Evolutionary conservation across 2,797 vertebrate genomes (phyloP), one percentile per base, ranked within the genome.

Genomic region (Sparus aurata): DNA sequence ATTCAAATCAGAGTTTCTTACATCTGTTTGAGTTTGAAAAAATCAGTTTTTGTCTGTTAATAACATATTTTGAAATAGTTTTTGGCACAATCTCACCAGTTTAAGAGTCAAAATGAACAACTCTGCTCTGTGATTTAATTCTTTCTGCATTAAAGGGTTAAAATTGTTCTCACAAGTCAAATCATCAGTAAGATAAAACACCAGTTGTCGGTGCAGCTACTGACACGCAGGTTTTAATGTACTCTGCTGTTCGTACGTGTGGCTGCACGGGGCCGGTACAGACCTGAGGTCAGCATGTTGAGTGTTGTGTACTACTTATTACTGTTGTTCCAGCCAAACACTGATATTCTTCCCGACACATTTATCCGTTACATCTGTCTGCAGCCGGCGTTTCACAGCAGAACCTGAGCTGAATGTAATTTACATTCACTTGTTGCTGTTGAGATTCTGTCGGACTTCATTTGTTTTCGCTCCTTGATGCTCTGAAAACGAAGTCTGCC

Each of bases 331-430:
- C 47, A 54, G 5, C 12, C 0, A 30, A 43, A 62, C 62, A 54
- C 34, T 3, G 25, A 34, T 73, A 18, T 49, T 76, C 27, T 47
- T 59, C 58, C 57, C 1, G 18, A 34, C 12, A 23, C 20, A 20
- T 64, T 66, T 11, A 69, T 69, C 54, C 54, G 2, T 12, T 23
- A 54, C 60, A 77, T 66, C 53, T 66, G 55, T 67, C 58, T 73
- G 60, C 60, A 57, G 58, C 18, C 34, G 6, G 47, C 10, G 55
- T 63, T 70, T 70, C n/a, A 62, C 64, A 50, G 61, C 20, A 45
- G 13, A 73, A 50, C 45, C 50, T 63, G 41, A 61, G 60, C 25
- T 46, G 60, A 73, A 63, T 52, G 55, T 3, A 22, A 38, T 63
- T 72, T 38, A 60, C 43, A 78, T 73, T 23, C 22, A 70, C n/a